These are phyloP conservation scores for Bombus vancouverensis DNA, from an alignment of 1,140 invertebrate species.

Conservation along the genomic window DNA sequence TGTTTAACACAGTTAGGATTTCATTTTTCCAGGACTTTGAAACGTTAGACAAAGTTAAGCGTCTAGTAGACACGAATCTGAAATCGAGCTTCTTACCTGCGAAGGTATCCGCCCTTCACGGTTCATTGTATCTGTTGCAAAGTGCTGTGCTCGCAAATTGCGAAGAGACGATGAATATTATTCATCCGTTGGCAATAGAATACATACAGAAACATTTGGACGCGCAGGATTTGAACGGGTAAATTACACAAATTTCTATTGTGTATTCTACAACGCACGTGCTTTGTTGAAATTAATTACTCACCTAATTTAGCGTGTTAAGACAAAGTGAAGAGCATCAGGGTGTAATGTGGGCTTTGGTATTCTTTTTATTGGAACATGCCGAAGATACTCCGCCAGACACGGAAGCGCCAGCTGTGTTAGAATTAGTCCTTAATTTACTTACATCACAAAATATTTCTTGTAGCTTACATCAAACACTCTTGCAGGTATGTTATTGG, in stretches of 20 bases:
- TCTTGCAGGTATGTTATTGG: conserved; percentile 78
- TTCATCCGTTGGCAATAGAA: conserved; percentile 86
- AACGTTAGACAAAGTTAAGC: conserved; percentile 85
- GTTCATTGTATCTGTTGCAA: conserved; percentile 90
- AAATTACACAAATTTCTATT: conserved; percentile 56
- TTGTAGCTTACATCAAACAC: conserved; percentile 77
- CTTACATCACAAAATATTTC: conserved; percentile 77
- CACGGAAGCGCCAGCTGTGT: conserved; percentile 76
- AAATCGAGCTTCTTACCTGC: conserved; percentile 87
- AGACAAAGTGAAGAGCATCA: conserved; percentile 86
- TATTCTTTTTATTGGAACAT: conserved; percentile 88
- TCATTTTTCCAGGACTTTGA: conserved; percentile 77
- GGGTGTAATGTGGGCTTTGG: conserved; percentile 86
- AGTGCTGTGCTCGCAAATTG: conserved; percentile 84
- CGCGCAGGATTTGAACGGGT: conserved; percentile 81
- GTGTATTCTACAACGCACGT: background rate
- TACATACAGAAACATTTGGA: conserved; percentile 88
- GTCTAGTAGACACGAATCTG: conserved; percentile 85
- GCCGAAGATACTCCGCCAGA: conserved; percentile 79
- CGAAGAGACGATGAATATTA: conserved; percentile 84
- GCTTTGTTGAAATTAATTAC: background rate
- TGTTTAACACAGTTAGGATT: background rate
- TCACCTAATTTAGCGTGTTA: conserved; percentile 74
- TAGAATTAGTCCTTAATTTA: conserved; percentile 79
- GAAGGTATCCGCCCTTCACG: conserved; percentile 87